Evolutionary conservation across 2,888 invertebrate species (phyloP), one percentile per base, ranked within the genome.

Genomic region (Plebejus anna): DNA sequence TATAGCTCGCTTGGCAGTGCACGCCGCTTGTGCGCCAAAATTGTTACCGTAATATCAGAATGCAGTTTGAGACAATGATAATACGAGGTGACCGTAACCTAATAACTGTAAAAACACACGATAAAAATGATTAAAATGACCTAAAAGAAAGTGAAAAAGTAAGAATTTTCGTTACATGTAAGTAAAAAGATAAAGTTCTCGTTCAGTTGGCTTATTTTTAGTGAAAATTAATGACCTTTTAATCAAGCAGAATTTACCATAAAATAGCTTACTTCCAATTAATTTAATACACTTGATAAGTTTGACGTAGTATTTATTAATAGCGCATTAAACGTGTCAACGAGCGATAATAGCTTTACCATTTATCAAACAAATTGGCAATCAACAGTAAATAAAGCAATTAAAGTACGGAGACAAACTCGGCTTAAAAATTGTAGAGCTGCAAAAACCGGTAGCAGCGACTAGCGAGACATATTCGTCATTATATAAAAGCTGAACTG

Each of bases 1-100:
- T 47, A 47, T 55, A 55, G 38, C 51, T 38, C 28, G 38, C 71
- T 76, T 76, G 76, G 76, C 76, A 71, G 13, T 42, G 57, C 57
- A 42, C 38, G 51, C 13, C 55, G 51, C 73, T 32, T 55, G 73
- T 72, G 47, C 73, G 73, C 73, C 73, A 73, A 73, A 55, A 51
- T 51, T 28, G 28, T 51, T 28, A 73, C 6, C 72, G 32, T 22
- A 47, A 47, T 66, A 66, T 66, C 66, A 66, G 22, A 66, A 32
- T 32, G 66, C 32, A 32, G 66, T 66, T 66, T 32, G 32, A 66
- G 66, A 11, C 32, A 16, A 66, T 36, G 66, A 66, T 61, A 36
- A 66, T 36, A 22, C 61, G 61, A 66, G 28, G 28, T 28, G 28
- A 11, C 28, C 28, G 28, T 66, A 66, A 28, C 61, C 11, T 11